Percentiles rank a stretch among this genome's conserved stretches.
phyloP scores from a whole-genome alignment of 1,140 invertebrate species.

The Tetraneura akinire region DNA sequence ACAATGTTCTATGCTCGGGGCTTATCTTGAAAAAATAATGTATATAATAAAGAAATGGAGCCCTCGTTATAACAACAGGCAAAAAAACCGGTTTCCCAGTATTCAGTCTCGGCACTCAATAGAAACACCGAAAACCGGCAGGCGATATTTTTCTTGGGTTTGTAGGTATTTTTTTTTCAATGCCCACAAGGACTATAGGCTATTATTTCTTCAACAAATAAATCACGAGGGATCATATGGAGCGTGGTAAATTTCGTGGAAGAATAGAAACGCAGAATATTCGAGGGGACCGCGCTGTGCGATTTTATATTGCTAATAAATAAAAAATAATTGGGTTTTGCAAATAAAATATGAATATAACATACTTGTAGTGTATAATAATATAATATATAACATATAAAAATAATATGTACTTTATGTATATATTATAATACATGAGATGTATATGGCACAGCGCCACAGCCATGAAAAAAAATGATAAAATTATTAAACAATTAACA shows the following conservation, averaged over 20 bases:
- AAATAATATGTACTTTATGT: neutral
- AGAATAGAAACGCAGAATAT: constrained; percentile 33
- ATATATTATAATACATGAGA: too few species aligned
- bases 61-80: constrained; percentile 44
- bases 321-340: constrained; percentile 41
- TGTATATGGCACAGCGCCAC: neutral
- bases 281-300: constrained; percentile 12
- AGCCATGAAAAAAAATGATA: too few species aligned
- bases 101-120: constrained; percentile 32
- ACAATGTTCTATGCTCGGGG: constrained; percentile 3
- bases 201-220: constrained; percentile 49
- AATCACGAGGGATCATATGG: constrained; percentile 50
- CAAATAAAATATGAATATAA: constrained; percentile 12
- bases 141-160: constrained; percentile 48
- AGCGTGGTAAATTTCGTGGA: constrained; percentile 50
- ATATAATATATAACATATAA: neutral
- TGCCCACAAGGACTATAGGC: constrained; percentile 19
- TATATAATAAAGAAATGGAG: constrained; percentile 35
- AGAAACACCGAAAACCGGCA: constrained; percentile 50
- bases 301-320: constrained; percentile 37
- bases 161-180: constrained; percentile 41
- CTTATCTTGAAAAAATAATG: constrained; percentile 45
- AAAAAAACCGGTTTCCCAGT: constrained; percentile 46
- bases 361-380: too few species aligned
- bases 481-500: too few species aligned